Conservation (phyloP, 2,888 invertebrate genomes). For the Spisula solida region DNA sequence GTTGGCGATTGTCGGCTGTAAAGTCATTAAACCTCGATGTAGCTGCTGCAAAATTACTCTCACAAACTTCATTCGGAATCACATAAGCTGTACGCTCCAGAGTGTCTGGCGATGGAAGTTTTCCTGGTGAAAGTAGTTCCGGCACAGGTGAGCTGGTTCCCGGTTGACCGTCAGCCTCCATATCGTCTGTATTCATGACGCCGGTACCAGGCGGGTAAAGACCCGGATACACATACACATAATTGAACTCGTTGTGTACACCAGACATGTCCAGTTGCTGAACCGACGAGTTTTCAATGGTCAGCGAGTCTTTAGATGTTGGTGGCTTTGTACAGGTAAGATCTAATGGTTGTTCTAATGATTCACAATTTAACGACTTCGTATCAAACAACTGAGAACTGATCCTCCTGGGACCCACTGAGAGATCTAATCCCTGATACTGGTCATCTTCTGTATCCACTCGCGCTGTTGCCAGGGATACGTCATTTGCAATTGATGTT, state of each 20-base stretch:
- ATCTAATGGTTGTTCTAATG: constrained; percentile 60
- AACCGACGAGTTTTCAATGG: constrained; percentile 49
- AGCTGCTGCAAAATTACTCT: constrained; percentile 15
- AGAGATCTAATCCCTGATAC: constrained; percentile 64
- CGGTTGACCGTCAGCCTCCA: constrained; percentile 47
- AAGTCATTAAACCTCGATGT: constrained; percentile 14
- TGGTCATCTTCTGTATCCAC: constrained; percentile 66
- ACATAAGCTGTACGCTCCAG: constrained; percentile 38
- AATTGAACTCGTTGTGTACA: constrained; percentile 60
- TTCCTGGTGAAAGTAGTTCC: constrained; percentile 56
- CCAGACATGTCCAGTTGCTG: constrained; percentile 54
- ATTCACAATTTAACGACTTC: constrained; percentile 47
- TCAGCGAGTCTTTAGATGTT: constrained; percentile 28
- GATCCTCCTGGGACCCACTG: constrained; percentile 56
- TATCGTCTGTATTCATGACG: constrained; percentile 48
- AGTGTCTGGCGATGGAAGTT: constrained; percentile 45
- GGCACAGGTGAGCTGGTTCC: constrained; percentile 58
- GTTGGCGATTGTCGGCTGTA: not conserved
- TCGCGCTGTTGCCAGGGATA: constrained; percentile 63
- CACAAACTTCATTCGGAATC: constrained; percentile 32
- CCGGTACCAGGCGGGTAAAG: constrained; percentile 57
- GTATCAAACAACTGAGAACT: constrained; percentile 61
- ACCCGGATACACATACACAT: constrained; percentile 66
- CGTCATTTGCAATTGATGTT: constrained; percentile 59
- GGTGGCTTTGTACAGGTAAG: constrained; percentile 59